Conservation (phyloP, 2,888 invertebrate species). For the Napeogenes sylphis region DNA sequence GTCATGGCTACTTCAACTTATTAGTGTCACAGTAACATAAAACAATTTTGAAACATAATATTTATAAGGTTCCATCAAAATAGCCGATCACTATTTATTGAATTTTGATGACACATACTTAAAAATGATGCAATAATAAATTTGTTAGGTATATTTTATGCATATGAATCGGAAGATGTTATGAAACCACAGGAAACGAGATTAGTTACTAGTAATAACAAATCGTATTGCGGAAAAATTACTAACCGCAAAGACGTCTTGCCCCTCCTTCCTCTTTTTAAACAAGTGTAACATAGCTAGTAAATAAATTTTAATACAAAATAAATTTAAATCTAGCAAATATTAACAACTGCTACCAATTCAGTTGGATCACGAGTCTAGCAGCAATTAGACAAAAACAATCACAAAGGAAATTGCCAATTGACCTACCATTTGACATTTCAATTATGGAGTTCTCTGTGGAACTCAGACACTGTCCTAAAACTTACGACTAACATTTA, state of each 20-base stretch:
- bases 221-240: no score
- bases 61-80: no score
- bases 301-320: no score
- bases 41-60: neutral
- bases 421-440: conserved; percentile 70
- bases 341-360: conserved; percentile 10
- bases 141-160: no score
- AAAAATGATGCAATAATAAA: no score
- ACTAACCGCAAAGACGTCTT: no score
- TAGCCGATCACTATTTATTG: neutral
- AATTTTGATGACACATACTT: neutral
- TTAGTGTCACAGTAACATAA: conserved; percentile 8
- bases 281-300: no score
- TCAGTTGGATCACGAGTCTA: conserved; percentile 32
- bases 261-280: no score
- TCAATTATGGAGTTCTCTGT: conserved; percentile 47
- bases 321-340: neutral
- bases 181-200: no score
- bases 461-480: conserved; percentile 2
- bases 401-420: conserved; percentile 73
- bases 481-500: neutral
- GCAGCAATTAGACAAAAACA: conserved; percentile 63
- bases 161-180: no score
- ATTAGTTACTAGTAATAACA: no score
- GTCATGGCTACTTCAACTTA: conserved; percentile 16